Conservation (phyloP, 2,113 vertebrate species). For the Procapra przewalskii region DNA sequence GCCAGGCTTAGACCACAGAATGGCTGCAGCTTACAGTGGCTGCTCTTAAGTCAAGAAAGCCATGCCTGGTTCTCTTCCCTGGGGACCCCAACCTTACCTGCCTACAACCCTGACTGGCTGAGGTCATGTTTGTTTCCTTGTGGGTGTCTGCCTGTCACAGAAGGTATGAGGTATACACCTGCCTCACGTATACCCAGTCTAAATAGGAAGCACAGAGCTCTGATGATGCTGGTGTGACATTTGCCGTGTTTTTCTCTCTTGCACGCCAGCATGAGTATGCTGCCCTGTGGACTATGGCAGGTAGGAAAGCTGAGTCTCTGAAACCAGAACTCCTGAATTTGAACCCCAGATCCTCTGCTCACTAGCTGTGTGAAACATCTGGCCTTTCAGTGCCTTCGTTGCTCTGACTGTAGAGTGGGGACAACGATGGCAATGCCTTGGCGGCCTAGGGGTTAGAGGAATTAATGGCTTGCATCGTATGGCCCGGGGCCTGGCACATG, state of each 20-base stretch:
- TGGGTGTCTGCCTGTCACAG: not conserved
- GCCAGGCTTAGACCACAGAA: not conserved
- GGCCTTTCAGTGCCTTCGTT: not conserved
- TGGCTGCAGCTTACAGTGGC: not conserved
- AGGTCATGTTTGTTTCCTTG: fast-evolving
- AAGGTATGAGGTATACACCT: not conserved
- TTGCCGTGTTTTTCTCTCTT: not conserved
- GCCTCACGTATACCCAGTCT: not conserved
- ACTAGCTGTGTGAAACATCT: not conserved
- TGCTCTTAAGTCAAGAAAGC: not conserved
- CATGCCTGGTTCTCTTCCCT: not conserved
- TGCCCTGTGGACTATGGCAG: fast-evolving
- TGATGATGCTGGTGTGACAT: not conserved
- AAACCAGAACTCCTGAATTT: not conserved
- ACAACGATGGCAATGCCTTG: fast-evolving
- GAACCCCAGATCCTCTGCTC: not conserved
- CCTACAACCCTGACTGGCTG: not conserved
- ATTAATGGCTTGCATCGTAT: fast-evolving
- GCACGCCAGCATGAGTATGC: fast-evolving
- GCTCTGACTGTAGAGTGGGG: not conserved
- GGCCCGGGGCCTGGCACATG: fast-evolving
- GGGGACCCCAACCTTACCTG: not conserved
- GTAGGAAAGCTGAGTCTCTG: not conserved
- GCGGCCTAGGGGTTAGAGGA: not conserved
- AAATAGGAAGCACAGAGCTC: not conserved